These are phyloP conservation scores for Pyrochroa serraticornis DNA, from an alignment of 2,888 invertebrate genomes.

Conservation along the genomic window DNA sequence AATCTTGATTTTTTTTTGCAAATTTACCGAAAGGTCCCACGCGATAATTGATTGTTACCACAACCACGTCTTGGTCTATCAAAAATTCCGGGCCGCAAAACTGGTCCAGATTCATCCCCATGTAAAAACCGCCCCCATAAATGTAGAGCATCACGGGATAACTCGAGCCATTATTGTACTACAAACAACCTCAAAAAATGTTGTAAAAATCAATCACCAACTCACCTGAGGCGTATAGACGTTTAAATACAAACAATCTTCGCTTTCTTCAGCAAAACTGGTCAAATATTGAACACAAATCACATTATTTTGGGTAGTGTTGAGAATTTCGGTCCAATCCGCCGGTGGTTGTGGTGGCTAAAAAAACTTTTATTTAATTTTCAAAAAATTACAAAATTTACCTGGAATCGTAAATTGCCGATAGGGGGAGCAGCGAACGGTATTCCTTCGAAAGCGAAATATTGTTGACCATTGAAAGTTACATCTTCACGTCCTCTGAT, in stretches of 20 bases:
- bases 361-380: too few species aligned
- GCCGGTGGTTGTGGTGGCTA: conserved; percentile 7
- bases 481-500: conserved; percentile 4
- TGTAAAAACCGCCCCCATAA: conserved; percentile 22
- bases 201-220: too few species aligned
- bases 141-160: conserved; percentile 24
- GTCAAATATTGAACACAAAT: background rate
- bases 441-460: conserved; percentile 9
- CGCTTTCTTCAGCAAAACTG: background rate
- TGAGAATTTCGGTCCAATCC: conserved; percentile 2
- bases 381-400: too few species aligned
- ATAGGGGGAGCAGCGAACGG: conserved; percentile 13
- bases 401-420: conserved; percentile 5
- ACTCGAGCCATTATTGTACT: too few species aligned
- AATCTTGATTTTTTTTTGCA: background rate
- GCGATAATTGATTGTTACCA: conserved; percentile 41
- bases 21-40: conserved; percentile 40
- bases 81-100: conserved; percentile 34
- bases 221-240: conserved; percentile 7
- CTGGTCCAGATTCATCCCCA: background rate
- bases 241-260: conserved; percentile 12
- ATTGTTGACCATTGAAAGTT: background rate
- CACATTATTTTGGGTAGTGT: background rate
- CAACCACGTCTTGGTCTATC: conserved; percentile 36
- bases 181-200: too few species aligned